These are phyloP conservation scores for Zapus hudsonius DNA, from an alignment of 2,113 vertebrate genomes.

Conservation along the genomic window DNA sequence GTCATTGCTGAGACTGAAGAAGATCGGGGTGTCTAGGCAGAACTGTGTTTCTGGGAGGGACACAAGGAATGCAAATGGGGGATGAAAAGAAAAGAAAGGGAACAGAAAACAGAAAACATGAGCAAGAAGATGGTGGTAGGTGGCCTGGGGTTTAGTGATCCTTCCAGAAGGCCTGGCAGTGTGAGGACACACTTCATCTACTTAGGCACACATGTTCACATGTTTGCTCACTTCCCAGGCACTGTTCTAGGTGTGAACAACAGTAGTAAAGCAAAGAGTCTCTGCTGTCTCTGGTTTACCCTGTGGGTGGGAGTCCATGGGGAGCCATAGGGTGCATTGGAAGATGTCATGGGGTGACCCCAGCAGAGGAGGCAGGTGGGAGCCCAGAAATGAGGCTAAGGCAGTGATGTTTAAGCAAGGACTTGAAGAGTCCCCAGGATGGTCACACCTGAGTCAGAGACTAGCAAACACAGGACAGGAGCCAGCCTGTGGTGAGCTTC, in stretches of 20 bases:
- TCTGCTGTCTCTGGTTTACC: not conserved
- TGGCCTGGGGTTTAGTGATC: not conserved
- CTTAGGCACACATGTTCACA: not conserved
- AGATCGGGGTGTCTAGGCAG: not conserved
- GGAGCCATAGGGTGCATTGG: not conserved
- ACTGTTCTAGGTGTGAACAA: not conserved
- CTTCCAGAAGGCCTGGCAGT: not conserved
- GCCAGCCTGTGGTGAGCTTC: accelerated
- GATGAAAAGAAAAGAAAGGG: not conserved
- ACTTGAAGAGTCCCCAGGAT: not conserved
- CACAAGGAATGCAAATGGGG: not conserved
- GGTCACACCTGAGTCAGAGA: not conserved
- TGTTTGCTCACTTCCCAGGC: not conserved
- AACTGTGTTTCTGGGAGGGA: not conserved
- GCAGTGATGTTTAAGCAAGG: not conserved
- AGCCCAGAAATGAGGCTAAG: not conserved
- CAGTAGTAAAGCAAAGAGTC: not conserved
- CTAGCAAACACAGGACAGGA: not conserved
- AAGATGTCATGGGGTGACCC: not conserved
- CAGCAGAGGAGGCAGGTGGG: not conserved
- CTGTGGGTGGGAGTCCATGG: not conserved
- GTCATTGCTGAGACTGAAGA: not conserved
- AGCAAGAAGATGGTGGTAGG: not conserved
- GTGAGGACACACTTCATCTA: not conserved
- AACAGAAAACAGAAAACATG: not conserved